Percentiles rank a stretch among this genome's conserved stretches.
These are phyloP conservation scores for Harpalus rufipes DNA, from an alignment of 2,888 invertebrate species.

Conservation along the genomic window DNA sequence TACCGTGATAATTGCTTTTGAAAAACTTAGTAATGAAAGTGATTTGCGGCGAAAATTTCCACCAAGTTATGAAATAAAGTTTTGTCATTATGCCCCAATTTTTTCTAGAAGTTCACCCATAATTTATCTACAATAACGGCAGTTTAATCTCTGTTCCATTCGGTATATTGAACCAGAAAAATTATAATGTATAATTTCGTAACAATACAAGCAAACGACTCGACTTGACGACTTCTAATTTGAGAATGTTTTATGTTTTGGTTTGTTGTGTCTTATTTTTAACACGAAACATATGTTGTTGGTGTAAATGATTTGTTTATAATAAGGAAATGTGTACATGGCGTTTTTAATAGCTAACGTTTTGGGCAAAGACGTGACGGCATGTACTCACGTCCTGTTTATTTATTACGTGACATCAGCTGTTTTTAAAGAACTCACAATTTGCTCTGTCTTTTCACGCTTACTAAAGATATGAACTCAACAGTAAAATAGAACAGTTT, in stretches of 20 bases:
- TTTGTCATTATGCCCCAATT: slow-evolving; percentile 32
- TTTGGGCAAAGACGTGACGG: slow-evolving; percentile 42
- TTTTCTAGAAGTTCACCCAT: slow-evolving; percentile 18
- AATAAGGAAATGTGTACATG: slow-evolving; percentile 43
- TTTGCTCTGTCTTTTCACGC: not conserved
- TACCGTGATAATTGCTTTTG: not conserved
- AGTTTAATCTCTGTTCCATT: slow-evolving; percentile 12
- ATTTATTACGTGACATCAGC: slow-evolving; percentile 46
- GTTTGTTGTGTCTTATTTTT: slow-evolving; percentile 6
- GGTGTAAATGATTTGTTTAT: slow-evolving; percentile 43
- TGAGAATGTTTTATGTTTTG: slow-evolving; percentile 5
- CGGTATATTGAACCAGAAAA: not conserved
- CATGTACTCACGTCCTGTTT: slow-evolving; percentile 50
- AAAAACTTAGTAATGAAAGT: slow-evolving; percentile 42
- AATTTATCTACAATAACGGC: slow-evolving; percentile 31
- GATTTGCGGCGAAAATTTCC: slow-evolving; percentile 26
- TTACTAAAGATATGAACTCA: not conserved
- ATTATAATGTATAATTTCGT: not conserved
- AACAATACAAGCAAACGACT: not conserved
- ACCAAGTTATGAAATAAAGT: slow-evolving; percentile 34
- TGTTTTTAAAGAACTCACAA: slow-evolving; percentile 30
- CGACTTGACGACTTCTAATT: not conserved
- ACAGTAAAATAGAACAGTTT: no score
- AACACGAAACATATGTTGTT: slow-evolving; percentile 21
- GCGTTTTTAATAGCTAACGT: slow-evolving; percentile 28